Base-by-base conservation (phyloP, 2,888 invertebrate species). In the Troilus luridus region DNA sequence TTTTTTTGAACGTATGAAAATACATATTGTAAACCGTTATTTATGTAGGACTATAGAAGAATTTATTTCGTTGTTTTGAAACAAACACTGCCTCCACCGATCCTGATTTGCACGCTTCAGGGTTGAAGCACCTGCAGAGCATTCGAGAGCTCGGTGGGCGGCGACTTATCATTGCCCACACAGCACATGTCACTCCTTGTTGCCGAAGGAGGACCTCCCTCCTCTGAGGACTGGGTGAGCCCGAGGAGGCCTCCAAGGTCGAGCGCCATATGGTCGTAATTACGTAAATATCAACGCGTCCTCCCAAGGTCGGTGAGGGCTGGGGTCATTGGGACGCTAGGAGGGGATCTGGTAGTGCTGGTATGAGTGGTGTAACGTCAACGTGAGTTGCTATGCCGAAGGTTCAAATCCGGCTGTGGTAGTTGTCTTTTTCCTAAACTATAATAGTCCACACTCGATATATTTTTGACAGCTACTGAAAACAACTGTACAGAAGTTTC, bases 261-360 rank as follows among this genome's bases (percentile, higher is more conserved):
- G 56, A 0, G 17, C 85, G n/a, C 85, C 85, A 85, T 85, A 85
- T 85, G 85, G 85, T 85, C 85, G 5, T 56, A 19, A 85, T 85
- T 85, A 85, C 85, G 56, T 58, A 85, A 85, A 85, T 85, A 85
- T 85, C 85, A 56, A 21, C 12, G 21, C 56, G 85, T 56, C 85
- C 85, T 85, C 85, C 11, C 17, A 58, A 58, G 85, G 85, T 85
- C 56, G 81, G 14, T 67, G 24, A 77, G 72, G 24, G 24, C 27
- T 41, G 17, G 72, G 72, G 72, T 77, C 72, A 77, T 77, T 77
- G 72, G 72, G 72, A 77, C 41, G 41, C 41, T 8, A 17, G 19
- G 72, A 19, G 72, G 72, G 41, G 41, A 9, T 19, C 27, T 11
- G 27, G 64, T 27, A 3, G 67, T 14, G 67, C 27, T 41, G 8